These are phyloP conservation scores for Idris sp. DNA, from an alignment of 1,140 invertebrate species.

Conservation along the genomic window DNA sequence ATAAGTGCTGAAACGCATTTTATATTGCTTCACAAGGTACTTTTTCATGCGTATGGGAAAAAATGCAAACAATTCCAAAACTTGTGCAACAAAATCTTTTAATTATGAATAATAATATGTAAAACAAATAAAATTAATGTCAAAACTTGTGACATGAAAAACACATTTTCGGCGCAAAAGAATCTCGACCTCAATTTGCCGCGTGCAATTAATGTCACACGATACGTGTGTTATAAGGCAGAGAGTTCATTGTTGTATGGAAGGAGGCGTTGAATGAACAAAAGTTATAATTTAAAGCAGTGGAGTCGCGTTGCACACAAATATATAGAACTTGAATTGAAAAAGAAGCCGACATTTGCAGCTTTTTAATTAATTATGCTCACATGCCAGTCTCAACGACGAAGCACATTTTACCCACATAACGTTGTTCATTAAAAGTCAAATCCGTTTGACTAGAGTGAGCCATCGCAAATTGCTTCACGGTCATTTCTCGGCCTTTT, in stretches of 20 bases:
- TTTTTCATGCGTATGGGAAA: too few relatives aligned
- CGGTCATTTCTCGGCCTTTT: background rate
- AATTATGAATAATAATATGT: constrained; percentile 26
- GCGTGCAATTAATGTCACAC: constrained; percentile 34
- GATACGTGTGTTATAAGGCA: constrained; percentile 18
- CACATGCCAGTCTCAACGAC: constrained; percentile 17
- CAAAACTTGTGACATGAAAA: constrained; percentile 11
- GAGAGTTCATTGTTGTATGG: constrained; percentile 8
- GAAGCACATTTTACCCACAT: constrained; percentile 26
- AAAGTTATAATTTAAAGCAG: constrained; percentile 51
- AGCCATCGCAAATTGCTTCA: background rate
- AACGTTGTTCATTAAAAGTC: constrained; percentile 44
- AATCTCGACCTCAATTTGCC: constrained; percentile 19
- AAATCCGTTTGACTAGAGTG: constrained; percentile 21
- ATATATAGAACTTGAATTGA: constrained; percentile 2
- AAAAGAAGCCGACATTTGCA: constrained; percentile 20
- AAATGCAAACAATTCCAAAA: background rate
- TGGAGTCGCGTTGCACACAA: constrained; percentile 1
- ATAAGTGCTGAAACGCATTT: too few relatives aligned
- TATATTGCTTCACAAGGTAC: too few relatives aligned
- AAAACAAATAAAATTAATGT: constrained; percentile 23
- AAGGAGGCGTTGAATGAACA: constrained; percentile 41
- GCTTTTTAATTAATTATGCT: constrained; percentile 42
- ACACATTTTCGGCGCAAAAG: constrained; percentile 8
- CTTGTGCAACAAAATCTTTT: constrained; percentile 14